phyloP scores from a whole-genome alignment of 2,888 invertebrate species.

The Muscina levida region DNA sequence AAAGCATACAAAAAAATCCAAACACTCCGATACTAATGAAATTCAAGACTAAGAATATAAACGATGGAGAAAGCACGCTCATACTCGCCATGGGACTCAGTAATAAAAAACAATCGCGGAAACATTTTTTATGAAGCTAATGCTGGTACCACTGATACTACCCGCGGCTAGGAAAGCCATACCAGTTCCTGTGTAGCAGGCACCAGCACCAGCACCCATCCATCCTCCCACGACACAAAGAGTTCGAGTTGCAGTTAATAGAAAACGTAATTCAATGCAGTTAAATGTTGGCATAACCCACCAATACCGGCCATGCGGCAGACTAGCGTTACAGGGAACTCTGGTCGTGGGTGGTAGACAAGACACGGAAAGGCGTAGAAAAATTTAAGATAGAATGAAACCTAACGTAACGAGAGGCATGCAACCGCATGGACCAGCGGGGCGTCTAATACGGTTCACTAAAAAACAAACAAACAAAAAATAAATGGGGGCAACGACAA shows the following conservation, averaged over 20 bases:
- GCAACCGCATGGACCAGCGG: slow-evolving; percentile 48
- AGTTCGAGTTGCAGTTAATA: slow-evolving; percentile 63
- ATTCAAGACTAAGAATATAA: slow-evolving; percentile 42
- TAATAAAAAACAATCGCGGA: slow-evolving; percentile 1
- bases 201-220: slow-evolving; percentile 4
- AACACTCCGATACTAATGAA: slow-evolving; percentile 43
- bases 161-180: slow-evolving; percentile 8
- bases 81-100: not conserved
- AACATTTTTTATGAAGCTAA: slow-evolving; percentile 29
- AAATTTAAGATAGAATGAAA: slow-evolving; percentile 30
- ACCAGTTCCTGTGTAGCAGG: slow-evolving; percentile 12
- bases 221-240: not conserved
- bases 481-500: slow-evolving; percentile 9
- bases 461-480: slow-evolving; percentile 18
- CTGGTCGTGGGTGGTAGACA: slow-evolving; percentile 8
- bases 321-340: slow-evolving; percentile 40
- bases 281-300: slow-evolving; percentile 57
- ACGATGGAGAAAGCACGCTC: slow-evolving; percentile 16
- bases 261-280: slow-evolving; percentile 67
- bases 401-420: slow-evolving; percentile 44
- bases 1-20: slow-evolving; percentile 9
- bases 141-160: slow-evolving; percentile 39
- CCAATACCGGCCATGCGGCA: slow-evolving; percentile 17
- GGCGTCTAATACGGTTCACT: slow-evolving; percentile 18
- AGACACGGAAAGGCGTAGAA: slow-evolving; percentile 7